Percentiles rank a stretch among this genome's conserved stretches.
Conservation (phyloP, 2,888 invertebrate genomes). For the Monochamus alternatus region DNA sequence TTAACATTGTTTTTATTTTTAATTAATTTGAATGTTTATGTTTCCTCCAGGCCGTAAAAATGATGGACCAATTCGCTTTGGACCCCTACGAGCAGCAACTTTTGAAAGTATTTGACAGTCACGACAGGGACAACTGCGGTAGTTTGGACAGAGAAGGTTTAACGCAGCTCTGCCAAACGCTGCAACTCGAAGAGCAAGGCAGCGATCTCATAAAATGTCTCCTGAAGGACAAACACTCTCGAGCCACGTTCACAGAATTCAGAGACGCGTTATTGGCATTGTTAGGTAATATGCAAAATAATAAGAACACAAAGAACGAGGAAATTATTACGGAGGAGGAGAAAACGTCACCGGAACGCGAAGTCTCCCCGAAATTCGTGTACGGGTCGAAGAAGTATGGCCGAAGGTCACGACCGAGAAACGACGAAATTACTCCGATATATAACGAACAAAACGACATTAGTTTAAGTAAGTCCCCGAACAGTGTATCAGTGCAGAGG, state of each 20-base stretch:
- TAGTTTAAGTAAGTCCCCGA: constrained; percentile 56
- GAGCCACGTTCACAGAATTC: constrained; percentile 82
- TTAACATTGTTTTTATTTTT: too few species aligned
- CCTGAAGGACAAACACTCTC: constrained; percentile 71
- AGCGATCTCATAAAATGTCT: constrained; percentile 70
- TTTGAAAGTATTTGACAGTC: constrained; percentile 85
- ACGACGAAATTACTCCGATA: constrained; percentile 64
- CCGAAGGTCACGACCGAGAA: constrained; percentile 78
- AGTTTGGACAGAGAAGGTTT: constrained; percentile 80
- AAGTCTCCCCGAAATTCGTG: constrained; percentile 82
- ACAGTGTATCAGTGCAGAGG: constrained; percentile 71
- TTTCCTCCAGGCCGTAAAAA: constrained; percentile 8
- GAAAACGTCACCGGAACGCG: constrained; percentile 76
- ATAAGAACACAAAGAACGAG: constrained; percentile 53
- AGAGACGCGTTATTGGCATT: constrained; percentile 83
- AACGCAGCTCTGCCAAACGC: constrained; percentile 80
- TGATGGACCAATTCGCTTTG: constrained; percentile 62
- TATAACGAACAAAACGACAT: constrained; percentile 68
- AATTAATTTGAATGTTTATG: background rate
- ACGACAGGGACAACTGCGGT: constrained; percentile 81
- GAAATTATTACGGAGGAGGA: constrained; percentile 63
- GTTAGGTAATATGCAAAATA: constrained; percentile 73
- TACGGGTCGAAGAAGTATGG: constrained; percentile 86
- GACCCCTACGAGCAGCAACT: constrained; percentile 89
- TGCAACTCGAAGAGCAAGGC: constrained; percentile 84